Conservation (phyloP, 2,888 invertebrate species). For the Dioctria linearis region DNA sequence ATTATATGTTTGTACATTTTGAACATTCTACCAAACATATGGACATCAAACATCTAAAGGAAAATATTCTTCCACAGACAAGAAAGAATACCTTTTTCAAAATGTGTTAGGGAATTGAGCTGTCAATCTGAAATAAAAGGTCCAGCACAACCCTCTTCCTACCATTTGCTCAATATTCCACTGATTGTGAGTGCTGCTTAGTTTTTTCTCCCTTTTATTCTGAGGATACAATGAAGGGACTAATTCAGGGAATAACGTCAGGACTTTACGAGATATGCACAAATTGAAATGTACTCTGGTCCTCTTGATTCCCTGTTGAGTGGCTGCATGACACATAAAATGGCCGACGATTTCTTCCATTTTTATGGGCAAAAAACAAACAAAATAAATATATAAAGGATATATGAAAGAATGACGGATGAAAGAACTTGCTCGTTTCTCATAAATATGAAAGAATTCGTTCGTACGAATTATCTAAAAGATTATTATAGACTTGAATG, state of each 20-base stretch:
- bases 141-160: neutral
- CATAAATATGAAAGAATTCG: too few relatives aligned
- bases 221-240: conserved; percentile 8
- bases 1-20: too few relatives aligned
- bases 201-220: conserved; percentile 13
- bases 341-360: conserved; percentile 35
- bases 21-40: too few relatives aligned
- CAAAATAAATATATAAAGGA: too few relatives aligned
- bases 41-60: neutral
- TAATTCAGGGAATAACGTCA: conserved; percentile 40
- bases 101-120: conserved; percentile 42
- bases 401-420: too few relatives aligned
- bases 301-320: conserved; percentile 21
- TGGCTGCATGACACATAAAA: conserved; percentile 33
- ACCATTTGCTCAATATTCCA: conserved; percentile 18
- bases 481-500: too few relatives aligned
- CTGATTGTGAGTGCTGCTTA: neutral
- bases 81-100: conserved; percentile 15
- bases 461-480: too few relatives aligned
- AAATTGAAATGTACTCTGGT: conserved; percentile 32
- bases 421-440: too few relatives aligned
- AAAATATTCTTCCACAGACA: neutral
- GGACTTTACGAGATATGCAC: conserved; percentile 24
- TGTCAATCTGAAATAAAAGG: conserved; percentile 36
- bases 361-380: neutral